Base-by-base conservation (phyloP, 2,797 vertebrate genomes). In the Poeciliopsis paucimaculata region DNA sequence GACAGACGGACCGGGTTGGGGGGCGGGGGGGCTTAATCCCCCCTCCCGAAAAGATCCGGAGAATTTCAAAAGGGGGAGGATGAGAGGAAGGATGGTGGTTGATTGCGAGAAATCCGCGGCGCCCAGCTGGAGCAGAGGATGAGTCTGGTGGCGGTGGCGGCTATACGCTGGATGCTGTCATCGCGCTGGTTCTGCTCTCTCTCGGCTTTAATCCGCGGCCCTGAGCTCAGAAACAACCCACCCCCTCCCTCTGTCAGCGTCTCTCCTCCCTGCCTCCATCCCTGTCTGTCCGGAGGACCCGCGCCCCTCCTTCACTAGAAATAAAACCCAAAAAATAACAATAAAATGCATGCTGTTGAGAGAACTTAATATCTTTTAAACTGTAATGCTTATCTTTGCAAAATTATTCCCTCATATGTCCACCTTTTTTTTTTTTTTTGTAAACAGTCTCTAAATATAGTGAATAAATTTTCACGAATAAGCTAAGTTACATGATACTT, bases 121-220 rank as follows among this genome's bases (percentile, higher is more conserved):
- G 87, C 92, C 83, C 87, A 83, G 81, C 84, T 86, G 76, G 82
- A 78, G 88, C 77, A 90, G 89, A 89, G 88, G 94, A 87, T 88
- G 93, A 71, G 89, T 87, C 60, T 90, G 89, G 49, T 82, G 90
- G 89, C 84, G 91, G 89, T 85, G 85, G 80, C 77, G 92, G 91
- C 90, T 94, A 82, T 80, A n/a, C 79, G 86, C 92, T 95, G 94
- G 95, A 95, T 95, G 95, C 95, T 96, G 95, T 95, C 95, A 95
- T 95, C 91, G 88, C 75, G 80, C 83, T 84, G 93, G 93, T 93
- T 91, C 92, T 91, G 84, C 88, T 91, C 87, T 92, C 92, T 91
- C 92, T 91, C 92, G 84, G 90, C 86, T 81, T 86, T 96, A 95
- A 95, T 96, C 95, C 94, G 89, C 91, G 88, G 91, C 93, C 92